phyloP scores from a whole-genome alignment of 2,113 vertebrate species.

The Gnathonemus longibarbis region DNA sequence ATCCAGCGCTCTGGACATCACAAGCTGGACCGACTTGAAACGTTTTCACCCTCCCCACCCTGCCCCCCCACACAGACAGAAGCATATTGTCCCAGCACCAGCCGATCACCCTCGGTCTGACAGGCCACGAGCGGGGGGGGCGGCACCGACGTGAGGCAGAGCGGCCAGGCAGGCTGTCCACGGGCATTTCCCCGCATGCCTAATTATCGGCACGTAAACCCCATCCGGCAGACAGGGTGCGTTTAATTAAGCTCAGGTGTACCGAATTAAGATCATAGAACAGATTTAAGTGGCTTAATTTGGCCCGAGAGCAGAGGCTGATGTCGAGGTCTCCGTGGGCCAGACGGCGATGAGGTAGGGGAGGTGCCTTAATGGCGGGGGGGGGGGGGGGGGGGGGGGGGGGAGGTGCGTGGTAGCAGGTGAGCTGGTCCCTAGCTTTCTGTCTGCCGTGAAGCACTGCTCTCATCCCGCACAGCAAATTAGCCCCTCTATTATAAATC shows the following conservation, averaged over 20 bases:
- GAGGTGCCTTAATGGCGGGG: neutral
- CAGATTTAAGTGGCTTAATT: slow-evolving; percentile 48
- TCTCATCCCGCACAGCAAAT: neutral
- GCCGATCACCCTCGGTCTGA: slow-evolving; percentile 27
- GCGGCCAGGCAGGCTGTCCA: neutral
- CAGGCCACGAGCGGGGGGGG: slow-evolving; percentile 29
- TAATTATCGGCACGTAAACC: slow-evolving; percentile 31
- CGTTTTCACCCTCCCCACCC: neutral
- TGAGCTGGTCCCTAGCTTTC: neutral
- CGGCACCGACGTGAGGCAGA: slow-evolving; percentile 21
- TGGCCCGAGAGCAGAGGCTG: slow-evolving; percentile 41
- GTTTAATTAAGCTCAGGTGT: slow-evolving; percentile 48
- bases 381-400: neutral
- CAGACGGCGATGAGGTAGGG: slow-evolving; percentile 32
- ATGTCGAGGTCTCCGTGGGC: slow-evolving; percentile 30
- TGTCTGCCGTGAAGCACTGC: neutral
- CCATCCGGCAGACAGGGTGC: slow-evolving; percentile 38
- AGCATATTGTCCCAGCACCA: slow-evolving; percentile 38
- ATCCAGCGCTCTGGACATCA: slow-evolving; percentile 44
- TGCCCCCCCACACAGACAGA: slow-evolving; percentile 27
- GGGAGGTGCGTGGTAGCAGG: neutral
- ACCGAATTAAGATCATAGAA: slow-evolving; percentile 50
- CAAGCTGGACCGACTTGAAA: slow-evolving; percentile 47
- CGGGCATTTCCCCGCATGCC: slow-evolving; percentile 21
- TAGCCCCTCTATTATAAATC: neutral